Evolutionary conservation across 2,888 invertebrate genomes (phyloP), one percentile per base, ranked within the genome.

Genomic region (Heliconius ethilla): DNA sequence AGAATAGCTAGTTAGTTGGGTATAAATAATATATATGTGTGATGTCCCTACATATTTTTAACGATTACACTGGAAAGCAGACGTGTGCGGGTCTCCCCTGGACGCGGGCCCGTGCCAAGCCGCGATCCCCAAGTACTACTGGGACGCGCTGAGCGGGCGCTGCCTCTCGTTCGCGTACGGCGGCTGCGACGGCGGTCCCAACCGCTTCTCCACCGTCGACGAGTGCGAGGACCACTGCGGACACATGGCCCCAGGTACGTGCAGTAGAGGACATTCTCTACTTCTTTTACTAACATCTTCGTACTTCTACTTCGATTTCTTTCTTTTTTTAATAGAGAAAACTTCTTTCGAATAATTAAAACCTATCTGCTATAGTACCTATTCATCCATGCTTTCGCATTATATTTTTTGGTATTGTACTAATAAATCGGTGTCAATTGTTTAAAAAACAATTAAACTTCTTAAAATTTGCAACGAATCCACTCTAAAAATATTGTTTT

Each of bases 181-280:
- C 62, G 98, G 98, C 78, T 98, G 98, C 87, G 95, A 94, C 62
- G 98, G 98, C 55, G 97, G 97, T 84, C 96, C 97, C 75, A 98
- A 98, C 90, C 95, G 97, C 76, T 98, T 98, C 92, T 96, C 96
- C 78, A 95, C 95, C 15, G 87, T 93, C n/a, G 95, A 95, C 45
- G 97, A 97, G 87, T 98, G 98, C 87, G 95, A 97, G 87, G 95
- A 96, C 7, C 91, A 97, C 84, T 98, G 98, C 89, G 87, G 87
- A 2, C 75, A 77, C 3, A 82, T 83, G 2, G 89, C 89, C 79
- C 92, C 90, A 81, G 91, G 93, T 93, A 83, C 29, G 79, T 59
- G 3, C 4, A 51, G 3, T 51, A 22, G 51, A 51, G 22, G 1
- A 40, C 9, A 25, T n/a, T 22, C 10, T 18, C n/a, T 15, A 75